A percentile compares a stretch with the other conserved stretches of the same genome.
Evolutionary conservation across 2,113 vertebrate species (phyloP).

Genomic region (Urocolius indicus): DNA sequence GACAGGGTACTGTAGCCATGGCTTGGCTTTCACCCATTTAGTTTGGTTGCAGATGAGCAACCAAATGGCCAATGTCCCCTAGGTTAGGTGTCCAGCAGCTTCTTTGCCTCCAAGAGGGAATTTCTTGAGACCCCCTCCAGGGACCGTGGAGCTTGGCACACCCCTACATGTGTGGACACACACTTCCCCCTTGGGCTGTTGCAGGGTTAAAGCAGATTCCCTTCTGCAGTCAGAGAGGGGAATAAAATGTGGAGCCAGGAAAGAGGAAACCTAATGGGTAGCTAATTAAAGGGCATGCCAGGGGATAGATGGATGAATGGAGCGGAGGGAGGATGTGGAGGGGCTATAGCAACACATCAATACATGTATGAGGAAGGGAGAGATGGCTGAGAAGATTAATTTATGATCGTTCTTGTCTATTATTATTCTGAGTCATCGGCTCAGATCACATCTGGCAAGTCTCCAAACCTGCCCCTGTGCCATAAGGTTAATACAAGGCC

Average conservation of each 20-base stretch:
- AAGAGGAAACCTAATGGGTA: constrained; percentile 37
- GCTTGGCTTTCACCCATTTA: background rate
- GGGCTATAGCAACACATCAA: constrained; percentile 38
- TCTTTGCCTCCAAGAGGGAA: background rate
- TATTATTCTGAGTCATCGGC: constrained; percentile 22
- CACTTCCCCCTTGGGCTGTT: background rate
- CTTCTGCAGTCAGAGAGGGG: background rate
- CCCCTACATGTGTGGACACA: background rate
- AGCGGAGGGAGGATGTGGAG: background rate
- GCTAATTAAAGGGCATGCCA: constrained; percentile 62
- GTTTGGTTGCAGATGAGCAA: background rate
- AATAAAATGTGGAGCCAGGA: constrained; percentile 3
- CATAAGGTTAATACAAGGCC: constrained; percentile 14
- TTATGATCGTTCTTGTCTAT: background rate
- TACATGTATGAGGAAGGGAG: background rate
- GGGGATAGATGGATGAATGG: constrained; percentile 12
- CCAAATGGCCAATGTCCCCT: background rate
- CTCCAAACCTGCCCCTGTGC: background rate
- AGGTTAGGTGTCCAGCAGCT: background rate
- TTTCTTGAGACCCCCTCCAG: background rate
- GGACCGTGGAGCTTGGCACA: fast-evolving
- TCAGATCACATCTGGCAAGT: background rate
- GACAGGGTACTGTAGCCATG: background rate
- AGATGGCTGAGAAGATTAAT: background rate
- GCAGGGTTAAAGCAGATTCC: background rate